Conservation (phyloP, 1,140 invertebrate species). For the Scaptomyza montana region DNA sequence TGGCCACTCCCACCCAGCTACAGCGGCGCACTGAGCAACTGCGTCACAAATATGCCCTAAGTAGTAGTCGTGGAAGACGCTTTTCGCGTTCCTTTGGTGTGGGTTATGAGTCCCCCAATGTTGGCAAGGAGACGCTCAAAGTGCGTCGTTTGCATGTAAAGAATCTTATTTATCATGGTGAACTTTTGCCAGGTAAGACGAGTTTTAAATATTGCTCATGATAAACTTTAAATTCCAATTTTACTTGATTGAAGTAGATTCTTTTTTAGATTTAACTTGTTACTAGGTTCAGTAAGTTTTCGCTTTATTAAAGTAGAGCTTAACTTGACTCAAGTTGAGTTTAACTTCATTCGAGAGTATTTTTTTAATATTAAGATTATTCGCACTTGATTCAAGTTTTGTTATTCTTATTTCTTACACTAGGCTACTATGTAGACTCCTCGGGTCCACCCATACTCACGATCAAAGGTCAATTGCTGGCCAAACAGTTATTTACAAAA, state of each 20-base stretch:
- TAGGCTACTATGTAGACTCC: constrained; percentile 53
- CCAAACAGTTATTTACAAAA: constrained; percentile 17
- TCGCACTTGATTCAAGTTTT: too few relatives aligned
- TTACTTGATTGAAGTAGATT: too few relatives aligned
- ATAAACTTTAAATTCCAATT: too few relatives aligned
- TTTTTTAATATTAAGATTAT: too few relatives aligned
- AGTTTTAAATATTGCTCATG: too few relatives aligned
- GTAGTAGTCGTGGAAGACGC: background rate
- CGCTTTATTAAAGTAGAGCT: too few relatives aligned
- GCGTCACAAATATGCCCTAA: constrained; percentile 13
- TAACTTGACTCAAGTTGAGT: too few relatives aligned
- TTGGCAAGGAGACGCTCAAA: constrained; percentile 41
- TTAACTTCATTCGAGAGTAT: too few relatives aligned
- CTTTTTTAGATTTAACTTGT: too few relatives aligned
- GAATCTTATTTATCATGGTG: constrained; percentile 62
- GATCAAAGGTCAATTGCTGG: constrained; percentile 28
- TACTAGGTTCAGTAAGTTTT: too few relatives aligned
- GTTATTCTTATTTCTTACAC: background rate
- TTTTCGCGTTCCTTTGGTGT: constrained; percentile 54
- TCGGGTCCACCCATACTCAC: constrained; percentile 34
- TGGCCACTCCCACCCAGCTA: constrained; percentile 63
- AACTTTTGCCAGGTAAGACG: constrained; percentile 59
- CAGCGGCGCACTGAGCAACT: constrained; percentile 48
- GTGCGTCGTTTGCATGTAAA: constrained; percentile 53
- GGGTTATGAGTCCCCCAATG: constrained; percentile 19